These are phyloP conservation scores for Scartelaos histophorus DNA, from an alignment of 2,113 vertebrate species.

Conservation along the genomic window DNA sequence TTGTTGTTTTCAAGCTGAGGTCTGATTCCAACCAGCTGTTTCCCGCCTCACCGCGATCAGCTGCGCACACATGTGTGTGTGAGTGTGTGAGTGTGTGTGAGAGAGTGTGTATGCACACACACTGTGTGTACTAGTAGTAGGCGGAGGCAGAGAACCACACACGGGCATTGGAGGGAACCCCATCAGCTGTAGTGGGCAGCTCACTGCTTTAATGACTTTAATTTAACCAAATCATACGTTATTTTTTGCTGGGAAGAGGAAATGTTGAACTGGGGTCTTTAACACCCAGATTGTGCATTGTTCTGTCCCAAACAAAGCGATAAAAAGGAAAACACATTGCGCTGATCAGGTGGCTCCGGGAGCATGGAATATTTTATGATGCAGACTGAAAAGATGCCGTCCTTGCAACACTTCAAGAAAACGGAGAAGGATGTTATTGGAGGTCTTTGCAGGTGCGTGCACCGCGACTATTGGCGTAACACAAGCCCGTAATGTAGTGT, in stretches of 20 bases:
- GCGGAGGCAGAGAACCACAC: conserved; percentile 67
- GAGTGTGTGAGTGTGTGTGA: too few species aligned
- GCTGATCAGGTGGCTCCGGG: conserved; percentile 53
- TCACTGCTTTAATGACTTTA: conserved; percentile 52
- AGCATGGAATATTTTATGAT: conserved; percentile 94
- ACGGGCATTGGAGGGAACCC: conserved; percentile 73
- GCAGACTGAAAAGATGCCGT: conserved; percentile 87
- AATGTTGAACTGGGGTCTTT: conserved; percentile 10
- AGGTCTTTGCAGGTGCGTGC: conserved; percentile 87
- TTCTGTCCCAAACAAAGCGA: conserved; percentile 13
- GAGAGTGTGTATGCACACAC: too few species aligned
- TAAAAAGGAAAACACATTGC: conserved; percentile 37
- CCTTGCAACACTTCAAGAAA: conserved; percentile 89
- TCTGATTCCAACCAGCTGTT: conserved; percentile 90
- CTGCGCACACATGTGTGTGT: conserved; percentile 79
- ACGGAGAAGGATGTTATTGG: conserved; percentile 91
- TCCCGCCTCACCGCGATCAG: conserved; percentile 88
- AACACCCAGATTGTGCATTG: not conserved
- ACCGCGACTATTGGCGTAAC: not conserved
- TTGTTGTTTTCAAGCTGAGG: conserved; percentile 77
- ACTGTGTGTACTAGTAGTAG: too few species aligned
- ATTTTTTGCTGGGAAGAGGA: conserved; percentile 6
- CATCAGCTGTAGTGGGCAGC: conserved; percentile 75
- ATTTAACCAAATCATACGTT: conserved; percentile 21
- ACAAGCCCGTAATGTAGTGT: conserved; percentile 1